phyloP scores from a whole-genome alignment of 2,113 vertebrate species.

The Zosterops lateralis region DNA sequence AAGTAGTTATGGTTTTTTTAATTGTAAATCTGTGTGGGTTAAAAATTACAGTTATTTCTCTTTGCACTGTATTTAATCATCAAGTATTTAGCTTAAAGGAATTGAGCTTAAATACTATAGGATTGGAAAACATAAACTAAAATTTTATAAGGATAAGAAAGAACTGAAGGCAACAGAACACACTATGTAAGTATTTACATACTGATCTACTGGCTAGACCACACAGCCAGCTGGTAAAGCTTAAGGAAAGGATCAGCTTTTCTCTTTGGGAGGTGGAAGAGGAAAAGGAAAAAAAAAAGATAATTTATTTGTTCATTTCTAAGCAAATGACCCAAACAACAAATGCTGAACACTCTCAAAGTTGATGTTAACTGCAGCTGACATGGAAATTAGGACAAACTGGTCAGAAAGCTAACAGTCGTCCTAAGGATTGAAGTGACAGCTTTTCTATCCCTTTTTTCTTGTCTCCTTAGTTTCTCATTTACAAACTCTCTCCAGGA shows the following conservation, averaged over 20 bases:
- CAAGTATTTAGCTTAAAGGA: neutral
- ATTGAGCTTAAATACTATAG: neutral
- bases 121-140: conserved; percentile 4
- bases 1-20: neutral
- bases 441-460: neutral
- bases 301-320: conserved; percentile 5
- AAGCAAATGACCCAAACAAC: neutral
- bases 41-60: neutral
- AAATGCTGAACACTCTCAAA: neutral
- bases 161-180: neutral
- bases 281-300: neutral
- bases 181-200: conserved; percentile 1
- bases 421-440: neutral
- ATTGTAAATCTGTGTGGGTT: neutral
- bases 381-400: neutral
- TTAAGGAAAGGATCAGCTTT: conserved; percentile 31
- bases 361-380: neutral
- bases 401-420: neutral
- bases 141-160: neutral
- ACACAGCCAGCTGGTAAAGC: conserved; percentile 3
- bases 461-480: neutral
- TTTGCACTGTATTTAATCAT: neutral
- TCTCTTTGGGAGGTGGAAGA: conserved; percentile 2
- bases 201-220: neutral
- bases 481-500: neutral